Base-by-base conservation (phyloP, 2,888 invertebrate species). In the Drosophila eohydei region DNA sequence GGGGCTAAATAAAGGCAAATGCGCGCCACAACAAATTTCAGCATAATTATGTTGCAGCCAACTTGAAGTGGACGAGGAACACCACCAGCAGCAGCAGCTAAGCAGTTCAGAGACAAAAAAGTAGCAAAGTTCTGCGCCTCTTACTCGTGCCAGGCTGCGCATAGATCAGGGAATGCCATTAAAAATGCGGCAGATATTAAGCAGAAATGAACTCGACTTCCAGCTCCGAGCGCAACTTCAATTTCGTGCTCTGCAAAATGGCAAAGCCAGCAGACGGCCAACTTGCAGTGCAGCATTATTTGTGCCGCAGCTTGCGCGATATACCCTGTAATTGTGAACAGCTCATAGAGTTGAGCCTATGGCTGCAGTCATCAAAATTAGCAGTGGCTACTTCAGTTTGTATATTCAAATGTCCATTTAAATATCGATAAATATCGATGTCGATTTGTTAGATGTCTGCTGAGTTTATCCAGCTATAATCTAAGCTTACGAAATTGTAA, bases 21-120 rank as follows among this genome's bases (percentile, higher is more conserved):
- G 79, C 81, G 82, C 74, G 82, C 66, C 84, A 74, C 80, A 86
- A 81, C 83, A 83, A 83, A 86, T 88, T 88, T 88, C 79, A 84
- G 88, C 84, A 87, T 87, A 88, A 87, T 87, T 88, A 88, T 81
- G 82, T 88, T 72, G 80, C 78, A 52, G 61, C 12, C 51, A 63
- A 78, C 68, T 78, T 80, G 21, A 54, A 65, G 34, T 54, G 58
- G 46, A 11, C 36, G 11, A 16, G 48, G 26, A 40, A 4, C 28
- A 51, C 9, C 32, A 21, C n/a, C 5, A 12, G 36, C 4, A 32
- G 51, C 1, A 14, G 60, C 40, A 43, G 52, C 59, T 52, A 32
- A 62, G 58, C 73, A 66, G 75, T 43, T 56, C 61, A 62, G 64
- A 76, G 80, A 80, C 65, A 72, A 68, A 79, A 56, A 63, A 51